Evolutionary conservation across 2,797 vertebrate genomes (phyloP).

Genomic region (Acanthis flammea): DNA sequence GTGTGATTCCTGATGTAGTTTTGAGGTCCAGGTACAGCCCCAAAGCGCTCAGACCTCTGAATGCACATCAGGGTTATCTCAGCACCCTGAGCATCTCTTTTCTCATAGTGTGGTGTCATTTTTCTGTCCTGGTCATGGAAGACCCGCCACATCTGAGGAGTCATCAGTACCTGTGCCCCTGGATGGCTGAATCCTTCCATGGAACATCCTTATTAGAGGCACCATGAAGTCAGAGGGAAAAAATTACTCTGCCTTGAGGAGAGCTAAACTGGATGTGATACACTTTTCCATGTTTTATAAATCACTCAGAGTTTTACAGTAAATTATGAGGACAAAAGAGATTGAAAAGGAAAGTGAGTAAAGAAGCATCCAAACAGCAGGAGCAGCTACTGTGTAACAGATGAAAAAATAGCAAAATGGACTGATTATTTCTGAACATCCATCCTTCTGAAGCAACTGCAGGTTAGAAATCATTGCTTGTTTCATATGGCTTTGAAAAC

Average conservation of each 20-base stretch:
- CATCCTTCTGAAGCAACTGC: not conserved
- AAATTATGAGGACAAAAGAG: slow-evolving; percentile 18
- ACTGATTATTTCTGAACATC: slow-evolving; percentile 7
- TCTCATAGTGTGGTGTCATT: not conserved
- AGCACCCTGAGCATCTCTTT: not conserved
- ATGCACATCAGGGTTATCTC: not conserved
- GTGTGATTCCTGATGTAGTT: rapidly evolving
- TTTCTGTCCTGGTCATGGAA: not conserved
- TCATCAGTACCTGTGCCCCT: not conserved
- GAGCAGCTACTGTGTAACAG: not conserved
- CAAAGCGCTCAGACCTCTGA: not conserved
- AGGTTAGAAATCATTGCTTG: slow-evolving; percentile 16
- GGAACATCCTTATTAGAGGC: not conserved
- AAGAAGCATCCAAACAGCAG: slow-evolving; percentile 1
- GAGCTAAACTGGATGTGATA: not conserved
- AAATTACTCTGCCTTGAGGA: not conserved
- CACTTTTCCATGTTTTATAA: not conserved
- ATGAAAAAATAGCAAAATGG: slow-evolving; percentile 21
- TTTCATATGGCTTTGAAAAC: slow-evolving; percentile 43
- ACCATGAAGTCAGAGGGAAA: not conserved
- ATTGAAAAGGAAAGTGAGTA: not conserved
- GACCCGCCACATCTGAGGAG: not conserved
- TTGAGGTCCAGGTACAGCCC: not conserved
- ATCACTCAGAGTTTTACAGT: not conserved
- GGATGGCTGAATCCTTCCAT: not conserved